Evolutionary conservation across 1,140 invertebrate genomes (phyloP), one percentile per base, ranked within the genome.

Genomic region (Pachypeltis micranthus): DNA sequence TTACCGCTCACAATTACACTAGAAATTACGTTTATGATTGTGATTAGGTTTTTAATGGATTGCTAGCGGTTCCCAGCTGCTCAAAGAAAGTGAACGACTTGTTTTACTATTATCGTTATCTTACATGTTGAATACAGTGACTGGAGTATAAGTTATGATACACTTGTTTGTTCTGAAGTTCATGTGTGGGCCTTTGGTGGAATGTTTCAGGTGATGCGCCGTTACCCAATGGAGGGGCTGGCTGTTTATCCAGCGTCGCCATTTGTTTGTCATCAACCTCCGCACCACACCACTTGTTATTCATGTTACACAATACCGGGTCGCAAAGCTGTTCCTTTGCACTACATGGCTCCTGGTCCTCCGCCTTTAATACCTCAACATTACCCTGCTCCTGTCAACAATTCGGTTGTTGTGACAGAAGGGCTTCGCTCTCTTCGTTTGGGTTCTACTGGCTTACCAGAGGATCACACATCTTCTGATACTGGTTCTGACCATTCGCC

Each of bases 401-500:
- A 51, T 21, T 4, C 7, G 7, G 4, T 51, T 21, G 19, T 51
- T 2, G 26, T 59, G 24, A 29, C 29, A 55, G 29, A 51, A 47
- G 44, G 27, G 2, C 23, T 19, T 34, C 61, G 54, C 28, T 51
- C 47, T 4, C 47, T 51, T 21, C 47, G 47, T 10, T 10, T 51
- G 23, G 47, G 47, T 4, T 51, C 47, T 21, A 16, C 51, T 29
- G 16, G n/a, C 23, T 7, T 25, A 34, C 23, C 62, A 57, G 39
- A 44, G 59, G 59, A 61, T 51, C 34, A 31, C 28, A 31, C 28
- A 55, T 62, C 59, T 12, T 61, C 44, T 12, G 67, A 63, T 44
- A 63, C 60, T 55, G 67, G 65, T 28, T 61, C 47, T 24, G 67
- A 67, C 25, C 67, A 67, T 55, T 67, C 67, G 12, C 67, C 67